Percentiles rank a stretch among this genome's conserved stretches.
Conservation (phyloP, 2,888 invertebrate species). For the Creontiades dilutus region DNA sequence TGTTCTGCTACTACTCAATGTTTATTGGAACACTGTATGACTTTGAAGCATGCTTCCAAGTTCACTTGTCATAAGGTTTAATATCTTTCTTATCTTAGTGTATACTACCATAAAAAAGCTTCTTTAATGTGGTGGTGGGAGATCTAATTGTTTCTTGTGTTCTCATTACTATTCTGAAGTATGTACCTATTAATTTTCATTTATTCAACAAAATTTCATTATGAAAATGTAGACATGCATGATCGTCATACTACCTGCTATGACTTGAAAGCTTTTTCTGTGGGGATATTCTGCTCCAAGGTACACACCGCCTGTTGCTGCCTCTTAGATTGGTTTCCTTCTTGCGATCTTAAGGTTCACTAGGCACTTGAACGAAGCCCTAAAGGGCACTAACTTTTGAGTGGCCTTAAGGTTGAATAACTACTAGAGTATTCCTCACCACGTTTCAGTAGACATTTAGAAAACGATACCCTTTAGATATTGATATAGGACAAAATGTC, state of each 20-base stretch:
- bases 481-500: no score
- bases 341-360: slow-evolving; percentile 19
- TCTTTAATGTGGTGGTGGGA: slow-evolving; percentile 60
- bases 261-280: slow-evolving; percentile 41
- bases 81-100: slow-evolving; percentile 49
- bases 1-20: slow-evolving; percentile 65
- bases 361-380: background rate
- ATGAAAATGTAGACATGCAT: slow-evolving; percentile 56
- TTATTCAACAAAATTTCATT: slow-evolving; percentile 34
- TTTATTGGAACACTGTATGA: slow-evolving; percentile 67
- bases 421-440: background rate
- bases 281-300: slow-evolving; percentile 64
- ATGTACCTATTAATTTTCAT: slow-evolving; percentile 37
- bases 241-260: slow-evolving; percentile 50
- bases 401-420: slow-evolving; percentile 5
- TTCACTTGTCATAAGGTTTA: slow-evolving; percentile 64
- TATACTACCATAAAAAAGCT: slow-evolving; percentile 50
- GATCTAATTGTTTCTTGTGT: slow-evolving; percentile 52
- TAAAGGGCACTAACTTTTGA: background rate
- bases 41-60: slow-evolving; percentile 61
- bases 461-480: background rate
- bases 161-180: background rate
- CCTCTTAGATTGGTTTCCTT: slow-evolving; percentile 24
- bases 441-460: slow-evolving; percentile 34
- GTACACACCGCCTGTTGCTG: slow-evolving; percentile 61